Base-by-base conservation (phyloP, 2,113 vertebrate genomes). In the Odontesthes bonariensis region DNA sequence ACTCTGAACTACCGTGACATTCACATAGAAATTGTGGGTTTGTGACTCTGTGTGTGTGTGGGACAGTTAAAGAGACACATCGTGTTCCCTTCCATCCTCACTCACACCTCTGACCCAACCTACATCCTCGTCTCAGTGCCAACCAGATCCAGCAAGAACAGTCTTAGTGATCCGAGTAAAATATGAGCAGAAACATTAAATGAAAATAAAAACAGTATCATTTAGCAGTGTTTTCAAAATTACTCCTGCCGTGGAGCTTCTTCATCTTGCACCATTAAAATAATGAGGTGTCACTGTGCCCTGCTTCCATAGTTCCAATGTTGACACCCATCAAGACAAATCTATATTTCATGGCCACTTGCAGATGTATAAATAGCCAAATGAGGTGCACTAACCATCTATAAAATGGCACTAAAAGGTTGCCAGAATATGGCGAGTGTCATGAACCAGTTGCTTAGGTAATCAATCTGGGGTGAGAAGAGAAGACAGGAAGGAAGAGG, bases 301-400 rank as follows among this genome's bases (percentile, higher is more conserved):
- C 85, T 65, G 64, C 83, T 89, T 84, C 82, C 85, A 69, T 73
- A 72, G 87, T 81, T 70, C 82, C 69, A n/a, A 76, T 72, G 83
- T 85, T 89, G 92, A 93, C 92, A 92, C 85, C 91, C 89, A 89
- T 95, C 94, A 94, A 91, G 87, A 93, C 91, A 92, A 94, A 95
- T 95, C 90, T 94, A 93, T 94, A 94, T 94, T 95, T 94, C 93
- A 95, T 92, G 90, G 91, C 89, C 92, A 94, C 92, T 95, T 94
- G 94, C 92, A 93, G 89, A 95, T 94, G 93, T 94, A 94, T 94
- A 95, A 95, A 94, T 94, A 95, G 93, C 92, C 91, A 93, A 94
- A 94, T 89, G 90, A 94, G 93, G 89, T 87, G 87, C 77, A 88
- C 83, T 92, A 91, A 94, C 92, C 91, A 92, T 94, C 93, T 94